Evolutionary conservation across 92 coral and sea anemone genomes (phyloP).

Genomic region (Scolanthus callimorphus): DNA sequence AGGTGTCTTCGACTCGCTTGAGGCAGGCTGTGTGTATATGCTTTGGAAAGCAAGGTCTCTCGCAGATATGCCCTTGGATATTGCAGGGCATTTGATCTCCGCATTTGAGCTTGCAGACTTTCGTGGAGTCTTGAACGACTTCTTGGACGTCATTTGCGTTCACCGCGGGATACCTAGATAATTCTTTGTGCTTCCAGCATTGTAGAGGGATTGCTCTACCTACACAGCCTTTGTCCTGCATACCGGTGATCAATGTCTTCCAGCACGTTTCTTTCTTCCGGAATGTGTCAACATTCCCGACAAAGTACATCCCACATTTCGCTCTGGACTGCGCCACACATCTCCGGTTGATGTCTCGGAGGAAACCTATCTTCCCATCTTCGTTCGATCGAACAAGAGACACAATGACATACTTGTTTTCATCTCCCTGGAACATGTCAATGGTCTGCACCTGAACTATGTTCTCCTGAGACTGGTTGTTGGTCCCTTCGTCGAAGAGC

Average conservation of each 20-base stretch:
- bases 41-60: slow-evolving; percentile 2
- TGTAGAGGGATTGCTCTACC: neutral
- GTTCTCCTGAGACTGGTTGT: no score
- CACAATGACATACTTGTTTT: slow-evolving; percentile 6
- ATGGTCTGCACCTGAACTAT: slow-evolving; percentile 22
- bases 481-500: neutral
- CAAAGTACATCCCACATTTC: slow-evolving; percentile 3
- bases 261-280: neutral
- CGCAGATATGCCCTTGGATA: slow-evolving; percentile 5
- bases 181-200: slow-evolving; percentile 10
- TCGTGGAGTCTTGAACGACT: slow-evolving; percentile 5
- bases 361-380: slow-evolving; percentile 1
- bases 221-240: neutral
- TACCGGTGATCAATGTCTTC: neutral
- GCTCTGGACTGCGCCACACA: slow-evolving; percentile 15
- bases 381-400: slow-evolving; percentile 5
- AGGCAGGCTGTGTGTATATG: slow-evolving; percentile 5
- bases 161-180: neutral
- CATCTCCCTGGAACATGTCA: slow-evolving; percentile 8
- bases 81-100: slow-evolving; percentile 13
- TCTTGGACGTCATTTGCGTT: neutral
- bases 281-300: neutral
- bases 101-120: slow-evolving; percentile 5
- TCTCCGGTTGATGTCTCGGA: slow-evolving; percentile 5
- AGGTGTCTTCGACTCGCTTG: neutral